Evolutionary conservation across 2,113 vertebrate species (phyloP).

Genomic region (Catharus minimus): DNA sequence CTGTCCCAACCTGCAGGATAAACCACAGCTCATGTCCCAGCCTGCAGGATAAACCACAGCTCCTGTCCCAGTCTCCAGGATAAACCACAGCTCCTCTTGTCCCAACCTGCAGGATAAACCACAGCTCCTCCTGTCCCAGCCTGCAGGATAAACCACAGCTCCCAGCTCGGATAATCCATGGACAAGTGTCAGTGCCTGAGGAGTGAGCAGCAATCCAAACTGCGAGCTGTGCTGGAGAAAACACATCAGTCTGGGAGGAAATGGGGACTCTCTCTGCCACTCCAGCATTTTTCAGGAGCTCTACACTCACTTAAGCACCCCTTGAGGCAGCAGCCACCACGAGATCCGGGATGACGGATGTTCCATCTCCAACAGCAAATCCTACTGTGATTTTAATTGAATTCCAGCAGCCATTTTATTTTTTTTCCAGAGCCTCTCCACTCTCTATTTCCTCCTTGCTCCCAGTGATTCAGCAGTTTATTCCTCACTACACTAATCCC

Average conservation of each 20-base stretch:
- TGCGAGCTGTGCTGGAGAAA: neutral
- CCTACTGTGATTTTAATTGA: constrained; percentile 13
- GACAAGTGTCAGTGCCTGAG: fast-evolving
- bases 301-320: neutral
- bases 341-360: neutral
- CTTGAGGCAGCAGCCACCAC: neutral
- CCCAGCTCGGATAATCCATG: fast-evolving
- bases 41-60: too few relatives aligned
- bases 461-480: constrained; percentile 15
- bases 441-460: neutral
- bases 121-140: too few relatives aligned
- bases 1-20: too few relatives aligned
- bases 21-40: too few relatives aligned
- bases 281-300: neutral
- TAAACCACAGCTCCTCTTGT: too few relatives aligned
- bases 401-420: neutral
- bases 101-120: too few relatives aligned
- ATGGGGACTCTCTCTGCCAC: neutral
- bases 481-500: constrained; percentile 19
- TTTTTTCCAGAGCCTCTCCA: neutral
- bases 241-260: neutral
- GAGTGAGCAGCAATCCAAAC: neutral
- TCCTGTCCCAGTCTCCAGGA: too few relatives aligned
- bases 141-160: too few relatives aligned
- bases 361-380: neutral